Evolutionary conservation across 2,797 vertebrate genomes (phyloP).

Genomic region (Betta splendens): DNA sequence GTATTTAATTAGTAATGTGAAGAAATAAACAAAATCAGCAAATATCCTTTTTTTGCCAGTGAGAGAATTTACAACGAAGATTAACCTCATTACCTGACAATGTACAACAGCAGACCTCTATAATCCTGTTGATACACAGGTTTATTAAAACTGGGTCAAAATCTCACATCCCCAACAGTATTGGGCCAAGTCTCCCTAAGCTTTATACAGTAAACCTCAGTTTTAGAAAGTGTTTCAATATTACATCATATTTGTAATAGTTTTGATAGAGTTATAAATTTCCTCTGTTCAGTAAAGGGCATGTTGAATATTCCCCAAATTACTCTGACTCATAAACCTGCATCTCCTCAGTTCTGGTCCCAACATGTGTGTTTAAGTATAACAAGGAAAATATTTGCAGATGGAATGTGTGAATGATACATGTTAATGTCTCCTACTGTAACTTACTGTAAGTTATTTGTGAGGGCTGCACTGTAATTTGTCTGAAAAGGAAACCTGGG

Average conservation of each 20-base stretch:
- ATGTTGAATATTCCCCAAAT: no score
- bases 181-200: slow-evolving; percentile 6
- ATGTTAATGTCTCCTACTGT: neutral
- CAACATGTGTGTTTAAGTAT: neutral
- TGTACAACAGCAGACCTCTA: slow-evolving; percentile 10
- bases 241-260: neutral
- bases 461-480: slow-evolving; percentile 14
- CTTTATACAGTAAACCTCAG: neutral
- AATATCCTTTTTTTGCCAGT: slow-evolving; percentile 19
- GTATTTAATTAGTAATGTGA: neutral
- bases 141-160: slow-evolving; percentile 60
- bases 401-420: slow-evolving; percentile 19
- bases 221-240: neutral
- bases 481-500: slow-evolving; percentile 39
- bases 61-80: slow-evolving; percentile 55
- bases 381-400: slow-evolving; percentile 8
- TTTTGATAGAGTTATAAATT: no score
- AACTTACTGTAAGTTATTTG: slow-evolving; percentile 8
- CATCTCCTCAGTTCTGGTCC: slow-evolving; percentile 1
- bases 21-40: slow-evolving; percentile 12
- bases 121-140: slow-evolving; percentile 43
- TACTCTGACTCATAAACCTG: no score
- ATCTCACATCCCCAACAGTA: slow-evolving; percentile 22
- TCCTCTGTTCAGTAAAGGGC: no score
- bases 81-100: slow-evolving; percentile 55